phyloP scores from a whole-genome alignment of 1,140 invertebrate genomes.

The Myzus persicae region DNA sequence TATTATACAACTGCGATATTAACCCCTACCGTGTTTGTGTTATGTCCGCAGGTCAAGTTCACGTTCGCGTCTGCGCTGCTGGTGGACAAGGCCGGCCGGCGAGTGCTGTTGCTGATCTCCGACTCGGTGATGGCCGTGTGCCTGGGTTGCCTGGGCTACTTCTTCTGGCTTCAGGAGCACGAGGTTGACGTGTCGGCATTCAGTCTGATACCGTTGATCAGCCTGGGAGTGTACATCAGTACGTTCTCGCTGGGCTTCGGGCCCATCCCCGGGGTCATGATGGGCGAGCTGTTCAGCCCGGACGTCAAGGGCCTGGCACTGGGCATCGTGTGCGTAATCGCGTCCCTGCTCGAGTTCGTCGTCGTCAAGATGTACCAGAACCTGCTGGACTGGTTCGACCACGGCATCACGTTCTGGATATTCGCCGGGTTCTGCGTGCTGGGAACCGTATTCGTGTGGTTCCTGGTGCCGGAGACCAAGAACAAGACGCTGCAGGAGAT shows the following conservation, averaged over 20 bases:
- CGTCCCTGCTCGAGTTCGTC: slow-evolving; percentile 80
- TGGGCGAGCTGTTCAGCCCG: slow-evolving; percentile 77
- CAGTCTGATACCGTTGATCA: slow-evolving; percentile 76
- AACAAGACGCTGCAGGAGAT: slow-evolving; percentile 80
- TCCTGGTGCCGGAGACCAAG: slow-evolving; percentile 82
- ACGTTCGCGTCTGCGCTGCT: slow-evolving; percentile 66
- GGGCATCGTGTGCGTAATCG: slow-evolving; percentile 71
- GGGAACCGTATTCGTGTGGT: slow-evolving; percentile 70
- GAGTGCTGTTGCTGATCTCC: slow-evolving; percentile 74
- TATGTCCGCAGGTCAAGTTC: slow-evolving; percentile 66
- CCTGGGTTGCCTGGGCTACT: slow-evolving; percentile 71
- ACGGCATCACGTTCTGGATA: slow-evolving; percentile 79
- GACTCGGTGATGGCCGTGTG: slow-evolving; percentile 71
- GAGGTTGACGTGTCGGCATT: slow-evolving; percentile 65
- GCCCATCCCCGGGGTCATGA: slow-evolving; percentile 82
- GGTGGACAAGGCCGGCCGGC: slow-evolving; percentile 75
- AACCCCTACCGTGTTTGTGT: not conserved
- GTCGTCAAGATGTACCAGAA: slow-evolving; percentile 78
- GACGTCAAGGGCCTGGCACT: slow-evolving; percentile 79
- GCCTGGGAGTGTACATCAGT: slow-evolving; percentile 77
- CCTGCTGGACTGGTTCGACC: slow-evolving; percentile 70
- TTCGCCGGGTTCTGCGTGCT: slow-evolving; percentile 76
- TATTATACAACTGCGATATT: not conserved
- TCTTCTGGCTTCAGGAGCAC: slow-evolving; percentile 71
- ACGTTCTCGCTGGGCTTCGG: slow-evolving; percentile 81